Base-by-base conservation (phyloP, 1,140 invertebrate genomes). In the Drosophila ohnishii region DNA sequence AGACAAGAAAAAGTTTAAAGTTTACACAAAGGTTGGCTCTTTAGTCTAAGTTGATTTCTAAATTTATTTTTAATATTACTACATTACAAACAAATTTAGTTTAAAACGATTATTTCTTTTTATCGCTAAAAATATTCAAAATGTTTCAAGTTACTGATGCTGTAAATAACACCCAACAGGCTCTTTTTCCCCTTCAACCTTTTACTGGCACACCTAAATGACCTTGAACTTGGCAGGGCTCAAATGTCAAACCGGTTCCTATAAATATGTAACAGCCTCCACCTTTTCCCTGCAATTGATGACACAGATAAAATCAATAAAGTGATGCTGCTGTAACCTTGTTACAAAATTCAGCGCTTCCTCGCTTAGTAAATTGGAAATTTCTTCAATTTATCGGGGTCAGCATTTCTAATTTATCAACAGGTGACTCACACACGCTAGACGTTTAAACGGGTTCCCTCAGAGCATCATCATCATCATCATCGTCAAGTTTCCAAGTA, bases 401-500 rank as follows among this genome's bases (percentile, higher is more conserved):
- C 61, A 35, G 25, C 40, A 58, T 51, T 75, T 65, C 53, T 65
- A 58, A 39, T 40, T 73, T 56, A 35, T 34, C 61, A 44, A 39
- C 39, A 35, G 45, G 45, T 75, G 72, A 75, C 28, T 64, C 72
- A 75, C 40, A 75, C 40, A 42, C 47, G 16, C 39, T 51, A 40
- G 51, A 59, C 22, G 25, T 47, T 22, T 19, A 75, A 75, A 75
- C 73, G 73, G 62, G 73, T 75, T 75, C 55, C 73, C 73, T 75
- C 71, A 53, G 30, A 67, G n/a, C 45, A 67, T 22, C 57, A 35
- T 40, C 39, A 53, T 22, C 50, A 28, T 74, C 69, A 75, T 64
- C n/a, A n/a, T n/a, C 13, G 48, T 51, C 61, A 66, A 66, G 73
- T 48, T 75, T 66, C 72, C 73, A 66, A 75, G 72, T 75, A 75